Percentiles rank a stretch among this genome's conserved stretches.
Conservation (phyloP, 2,113 vertebrate genomes). For the Porphyrio hochstetteri region DNA sequence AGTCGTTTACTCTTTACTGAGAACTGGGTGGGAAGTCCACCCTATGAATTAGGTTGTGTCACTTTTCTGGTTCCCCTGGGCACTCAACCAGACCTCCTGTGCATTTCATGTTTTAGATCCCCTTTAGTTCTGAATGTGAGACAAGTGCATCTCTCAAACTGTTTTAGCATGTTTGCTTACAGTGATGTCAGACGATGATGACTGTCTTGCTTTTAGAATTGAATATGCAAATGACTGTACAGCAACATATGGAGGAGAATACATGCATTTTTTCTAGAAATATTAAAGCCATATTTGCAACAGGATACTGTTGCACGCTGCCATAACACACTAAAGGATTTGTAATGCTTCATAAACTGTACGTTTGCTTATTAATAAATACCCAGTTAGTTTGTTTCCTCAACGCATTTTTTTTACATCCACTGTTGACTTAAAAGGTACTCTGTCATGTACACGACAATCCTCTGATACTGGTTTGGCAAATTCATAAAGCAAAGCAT, state of each 20-base stretch:
- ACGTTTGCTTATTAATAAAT: slow-evolving; percentile 62
- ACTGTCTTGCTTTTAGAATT: slow-evolving; percentile 15
- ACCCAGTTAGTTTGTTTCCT: slow-evolving; percentile 60
- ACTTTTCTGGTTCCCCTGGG: not conserved
- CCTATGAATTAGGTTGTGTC: fast-evolving
- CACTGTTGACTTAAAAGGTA: slow-evolving; percentile 32
- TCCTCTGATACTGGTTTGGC: not conserved
- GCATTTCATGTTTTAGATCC: not conserved
- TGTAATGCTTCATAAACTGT: slow-evolving; percentile 33
- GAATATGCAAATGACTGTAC: not conserved
- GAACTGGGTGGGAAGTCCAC: not conserved
- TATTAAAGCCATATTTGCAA: slow-evolving; percentile 43
- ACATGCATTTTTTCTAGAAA: slow-evolving; percentile 22
- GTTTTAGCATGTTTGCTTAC: not conserved
- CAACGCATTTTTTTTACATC: slow-evolving; percentile 49
- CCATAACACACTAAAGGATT: not conserved
- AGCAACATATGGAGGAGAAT: not conserved
- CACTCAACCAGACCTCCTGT: not conserved
- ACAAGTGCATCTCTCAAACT: not conserved
- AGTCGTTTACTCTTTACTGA: not conserved
- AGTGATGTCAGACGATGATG: not conserved
- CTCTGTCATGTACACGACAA: slow-evolving; percentile 27
- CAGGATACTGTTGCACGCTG: slow-evolving; percentile 7
- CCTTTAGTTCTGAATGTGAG: not conserved
- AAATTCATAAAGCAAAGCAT: not conserved